phyloP scores from a whole-genome alignment of 2,888 invertebrate genomes.

The Perizoma affinitatum region DNA sequence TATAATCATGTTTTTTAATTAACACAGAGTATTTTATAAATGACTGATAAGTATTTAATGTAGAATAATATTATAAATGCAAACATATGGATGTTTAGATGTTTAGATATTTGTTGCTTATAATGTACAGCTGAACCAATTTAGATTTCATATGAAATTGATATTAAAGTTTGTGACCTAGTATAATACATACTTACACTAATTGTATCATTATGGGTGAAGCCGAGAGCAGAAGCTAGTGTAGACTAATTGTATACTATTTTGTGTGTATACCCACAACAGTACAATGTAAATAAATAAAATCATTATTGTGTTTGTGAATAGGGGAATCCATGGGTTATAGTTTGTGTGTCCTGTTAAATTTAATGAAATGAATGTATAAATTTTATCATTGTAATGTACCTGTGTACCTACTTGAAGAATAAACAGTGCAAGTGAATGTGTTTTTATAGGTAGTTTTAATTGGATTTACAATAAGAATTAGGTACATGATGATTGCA shows the following conservation, averaged over 20 bases:
- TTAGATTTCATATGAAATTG: too few species aligned
- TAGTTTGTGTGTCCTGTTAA: conserved; percentile 39
- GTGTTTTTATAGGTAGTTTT: conserved; percentile 24
- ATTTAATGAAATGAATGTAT: conserved; percentile 41
- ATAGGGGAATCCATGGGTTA: conserved; percentile 53
- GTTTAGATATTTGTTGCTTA: too few species aligned
- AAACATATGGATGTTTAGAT: too few species aligned
- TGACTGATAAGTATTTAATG: conserved; percentile 46
- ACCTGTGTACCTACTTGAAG: conserved; percentile 49
- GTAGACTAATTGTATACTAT: conserved; percentile 40
- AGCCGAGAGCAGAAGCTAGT: too few species aligned
- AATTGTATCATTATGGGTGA: too few species aligned
- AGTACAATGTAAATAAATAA: conserved; percentile 73
- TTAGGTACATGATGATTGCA: too few species aligned
- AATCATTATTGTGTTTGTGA: conserved; percentile 53
- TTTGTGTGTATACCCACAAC: conserved; percentile 44
- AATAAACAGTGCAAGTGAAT: conserved; percentile 69
- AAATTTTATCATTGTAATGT: conserved; percentile 46
- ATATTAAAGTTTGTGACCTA: too few species aligned
- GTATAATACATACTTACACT: too few species aligned
- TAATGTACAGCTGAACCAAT: too few species aligned
- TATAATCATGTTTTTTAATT: conserved; percentile 36
- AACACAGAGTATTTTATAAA: conserved; percentile 46
- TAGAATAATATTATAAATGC: conserved; percentile 6
- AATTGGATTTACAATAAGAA: not conserved